A percentile compares a stretch with the other conserved stretches of the same genome.
Evolutionary conservation across 2,113 vertebrate species (phyloP).

Genomic region (Scartelaos histophorus): DNA sequence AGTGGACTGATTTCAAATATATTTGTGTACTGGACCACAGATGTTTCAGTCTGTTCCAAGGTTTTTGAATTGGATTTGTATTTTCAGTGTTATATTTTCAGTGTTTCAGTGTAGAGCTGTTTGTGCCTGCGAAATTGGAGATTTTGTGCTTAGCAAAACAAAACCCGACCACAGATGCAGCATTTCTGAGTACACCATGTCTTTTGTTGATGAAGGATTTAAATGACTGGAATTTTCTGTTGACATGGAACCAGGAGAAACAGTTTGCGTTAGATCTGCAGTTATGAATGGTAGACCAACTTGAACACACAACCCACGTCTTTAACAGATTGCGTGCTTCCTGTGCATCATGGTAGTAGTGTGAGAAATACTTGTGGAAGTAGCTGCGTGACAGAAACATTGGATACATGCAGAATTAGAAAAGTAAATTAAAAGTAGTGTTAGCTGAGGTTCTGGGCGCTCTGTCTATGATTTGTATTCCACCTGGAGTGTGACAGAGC

Average conservation of each 20-base stretch:
- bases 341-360: conserved; percentile 10
- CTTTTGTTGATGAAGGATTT: not conserved
- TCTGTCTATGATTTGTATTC: conserved; percentile 37
- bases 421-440: not conserved
- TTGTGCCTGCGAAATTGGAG: not conserved
- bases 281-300: conserved; percentile 20
- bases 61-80: not conserved
- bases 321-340: conserved; percentile 19
- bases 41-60: too few species aligned
- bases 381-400: conserved; percentile 12
- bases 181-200: not conserved
- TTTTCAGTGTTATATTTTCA: not conserved
- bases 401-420: conserved; percentile 30
- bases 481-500: conserved; percentile 9
- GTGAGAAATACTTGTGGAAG: not conserved
- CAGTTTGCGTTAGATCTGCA: not conserved
- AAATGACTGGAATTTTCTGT: not conserved
- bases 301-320: not conserved
- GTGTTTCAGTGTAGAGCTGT: not conserved
- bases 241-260: not conserved
- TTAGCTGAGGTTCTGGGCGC: conserved; percentile 5
- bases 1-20: too few species aligned
- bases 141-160: not conserved
- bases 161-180: not conserved
- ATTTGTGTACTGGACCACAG: too few species aligned